Base-by-base conservation (phyloP, 2,888 invertebrate genomes). In the Steinernema hermaphroditum region DNA sequence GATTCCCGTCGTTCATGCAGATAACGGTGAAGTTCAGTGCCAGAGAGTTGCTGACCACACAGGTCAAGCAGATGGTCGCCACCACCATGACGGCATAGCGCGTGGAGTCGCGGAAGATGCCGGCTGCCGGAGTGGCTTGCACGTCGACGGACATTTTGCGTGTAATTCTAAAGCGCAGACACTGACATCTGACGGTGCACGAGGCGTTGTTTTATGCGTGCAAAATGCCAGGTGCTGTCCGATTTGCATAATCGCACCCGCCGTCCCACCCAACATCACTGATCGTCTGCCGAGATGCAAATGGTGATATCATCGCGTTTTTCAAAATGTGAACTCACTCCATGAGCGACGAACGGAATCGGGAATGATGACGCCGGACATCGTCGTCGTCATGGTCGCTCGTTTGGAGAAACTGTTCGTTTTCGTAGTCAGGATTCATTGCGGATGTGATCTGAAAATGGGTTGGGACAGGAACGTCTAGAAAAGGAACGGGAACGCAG, bases 1-100 rank as follows among this genome's bases (percentile, higher is more conserved):
- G 24, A 8, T 12, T 27, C 6, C 46, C 69, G 24, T 50, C 34
- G 14, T 75, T 69, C 75, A 75, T 75, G 57, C 75, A 75, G 50
- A 75, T 75, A 2, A 75, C 76, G 12, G 75, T 75, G 50, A 77
- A 74, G 27, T 77, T 78, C 29, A 74, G 46, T 14, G 74, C 77
- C 41, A 77, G 27, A 41, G 77, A 72, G 41, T 77, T 77, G 19
- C 69, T 54, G 57, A 77, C 73, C 16, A 57, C 70, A 62, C 72
- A 16, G 19, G 77, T 73, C 12, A 77, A 57, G 37, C 77, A 77
- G 19, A 74, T 4, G 19, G 71, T 78, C 22, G 77, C 43, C 27
- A 77, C 54, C 54, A 27, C 54, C 54, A 54, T 54, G n/a, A 54
- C 54, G 22, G 54, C 54, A 22, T 54, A 54, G 54, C 54, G 54